phyloP scores from a whole-genome alignment of 1,140 invertebrate genomes.

The Zophobas atratus region DNA sequence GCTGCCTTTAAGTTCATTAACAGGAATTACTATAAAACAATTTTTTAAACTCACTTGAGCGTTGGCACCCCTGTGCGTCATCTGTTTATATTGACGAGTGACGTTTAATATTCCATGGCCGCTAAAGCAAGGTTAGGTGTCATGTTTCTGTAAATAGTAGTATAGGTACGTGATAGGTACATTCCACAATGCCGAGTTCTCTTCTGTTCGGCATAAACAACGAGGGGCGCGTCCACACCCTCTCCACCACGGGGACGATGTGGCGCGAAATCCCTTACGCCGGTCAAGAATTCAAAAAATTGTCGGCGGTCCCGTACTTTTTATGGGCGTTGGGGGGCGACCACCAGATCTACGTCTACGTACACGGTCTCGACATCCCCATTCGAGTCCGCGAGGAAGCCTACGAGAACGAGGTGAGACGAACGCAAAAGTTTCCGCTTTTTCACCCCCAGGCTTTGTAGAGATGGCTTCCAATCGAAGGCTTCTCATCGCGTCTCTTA shows the following conservation, averaged over 20 bases:
- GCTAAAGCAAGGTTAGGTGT: too few species aligned
- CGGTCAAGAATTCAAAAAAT: slow-evolving; percentile 89
- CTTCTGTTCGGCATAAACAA: slow-evolving; percentile 89
- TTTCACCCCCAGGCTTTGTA: slow-evolving; percentile 65
- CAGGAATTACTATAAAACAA: too few species aligned
- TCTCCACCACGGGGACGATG: slow-evolving; percentile 83
- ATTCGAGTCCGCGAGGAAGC: slow-evolving; percentile 91
- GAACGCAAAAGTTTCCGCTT: slow-evolving; percentile 13
- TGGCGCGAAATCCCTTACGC: slow-evolving; percentile 89
- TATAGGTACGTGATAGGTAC: too few species aligned
- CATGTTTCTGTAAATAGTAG: too few species aligned
- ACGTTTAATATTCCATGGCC: too few species aligned
- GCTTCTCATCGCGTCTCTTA: slow-evolving; percentile 85
- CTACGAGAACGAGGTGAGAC: slow-evolving; percentile 89
- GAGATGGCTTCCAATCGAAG: slow-evolving; percentile 92
- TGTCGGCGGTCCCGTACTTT: slow-evolving; percentile 86
- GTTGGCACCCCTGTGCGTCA: too few species aligned
- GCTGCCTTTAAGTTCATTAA: too few species aligned
- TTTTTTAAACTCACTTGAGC: too few species aligned
- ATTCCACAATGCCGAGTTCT: slow-evolving; percentile 77
- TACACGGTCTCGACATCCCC: slow-evolving; percentile 90
- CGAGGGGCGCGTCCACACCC: slow-evolving; percentile 87
- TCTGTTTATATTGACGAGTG: too few species aligned
- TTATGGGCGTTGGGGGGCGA: slow-evolving; percentile 94
- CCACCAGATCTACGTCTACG: slow-evolving; percentile 92